These are phyloP conservation scores for Spheniscus humboldti DNA, from an alignment of 2,797 vertebrate genomes.

Conservation along the genomic window DNA sequence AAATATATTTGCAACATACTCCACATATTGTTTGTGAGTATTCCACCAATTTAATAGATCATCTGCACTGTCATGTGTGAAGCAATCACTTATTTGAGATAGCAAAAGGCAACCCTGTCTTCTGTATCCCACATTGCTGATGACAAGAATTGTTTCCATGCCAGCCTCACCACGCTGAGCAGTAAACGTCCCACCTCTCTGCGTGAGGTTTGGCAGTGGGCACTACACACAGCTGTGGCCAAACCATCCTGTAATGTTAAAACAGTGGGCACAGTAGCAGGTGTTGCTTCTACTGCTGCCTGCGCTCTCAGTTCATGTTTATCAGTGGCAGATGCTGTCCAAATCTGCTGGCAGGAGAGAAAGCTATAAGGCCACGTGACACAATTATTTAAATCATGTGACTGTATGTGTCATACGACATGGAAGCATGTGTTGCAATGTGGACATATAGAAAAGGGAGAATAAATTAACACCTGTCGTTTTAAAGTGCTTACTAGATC, in stretches of 20 bases:
- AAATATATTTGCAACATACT: background rate
- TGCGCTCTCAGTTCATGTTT: background rate
- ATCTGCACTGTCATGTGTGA: background rate
- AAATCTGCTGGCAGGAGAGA: background rate
- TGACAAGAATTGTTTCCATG: background rate
- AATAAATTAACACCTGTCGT: background rate
- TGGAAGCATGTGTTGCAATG: background rate
- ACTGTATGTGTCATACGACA: background rate
- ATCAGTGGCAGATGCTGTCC: background rate
- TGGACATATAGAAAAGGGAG: background rate
- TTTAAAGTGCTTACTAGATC: background rate
- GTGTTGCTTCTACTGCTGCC: background rate
- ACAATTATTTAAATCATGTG: background rate
- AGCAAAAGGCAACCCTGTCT: background rate
- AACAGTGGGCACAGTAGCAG: background rate
- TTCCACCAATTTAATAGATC: background rate
- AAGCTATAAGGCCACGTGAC: accelerated
- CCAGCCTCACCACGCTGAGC: background rate
- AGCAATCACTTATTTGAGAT: background rate
- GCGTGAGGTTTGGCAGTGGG: background rate
- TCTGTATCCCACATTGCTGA: background rate
- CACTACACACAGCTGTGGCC: background rate
- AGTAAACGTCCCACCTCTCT: background rate
- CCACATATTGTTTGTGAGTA: background rate
- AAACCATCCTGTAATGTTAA: background rate